These are phyloP conservation scores for Sorex araneus DNA, from an alignment of 2,113 vertebrate genomes.

Conservation along the genomic window DNA sequence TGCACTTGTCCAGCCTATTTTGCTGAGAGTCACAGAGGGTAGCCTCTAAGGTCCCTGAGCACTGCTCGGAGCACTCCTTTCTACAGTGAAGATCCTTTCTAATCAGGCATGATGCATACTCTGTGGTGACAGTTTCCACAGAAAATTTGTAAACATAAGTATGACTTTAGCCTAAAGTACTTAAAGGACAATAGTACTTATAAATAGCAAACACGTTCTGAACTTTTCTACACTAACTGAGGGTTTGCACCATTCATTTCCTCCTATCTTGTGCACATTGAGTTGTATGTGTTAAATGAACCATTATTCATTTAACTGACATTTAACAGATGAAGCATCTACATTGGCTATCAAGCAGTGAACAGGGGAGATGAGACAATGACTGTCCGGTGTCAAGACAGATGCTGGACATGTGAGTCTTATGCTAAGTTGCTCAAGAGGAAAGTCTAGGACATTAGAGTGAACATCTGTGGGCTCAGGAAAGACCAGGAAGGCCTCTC, in stretches of 20 bases:
- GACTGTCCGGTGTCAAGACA: background rate
- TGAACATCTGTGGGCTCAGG: background rate
- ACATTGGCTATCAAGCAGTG: background rate
- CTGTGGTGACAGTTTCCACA: background rate
- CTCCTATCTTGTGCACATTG: background rate
- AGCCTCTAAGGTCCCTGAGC: too few relatives aligned
- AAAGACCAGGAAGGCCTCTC: background rate
- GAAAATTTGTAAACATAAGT: background rate
- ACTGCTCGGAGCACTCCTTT: too few relatives aligned
- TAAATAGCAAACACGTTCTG: slow-evolving; percentile 3
- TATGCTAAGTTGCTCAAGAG: background rate
- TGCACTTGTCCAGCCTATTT: too few relatives aligned
- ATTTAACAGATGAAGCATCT: background rate
- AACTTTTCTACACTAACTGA: background rate
- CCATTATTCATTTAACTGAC: background rate
- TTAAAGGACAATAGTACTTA: background rate
- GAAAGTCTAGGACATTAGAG: background rate
- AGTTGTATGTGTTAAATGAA: background rate
- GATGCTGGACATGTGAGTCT: background rate
- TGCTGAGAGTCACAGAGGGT: too few relatives aligned
- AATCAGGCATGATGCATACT: background rate
- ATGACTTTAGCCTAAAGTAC: background rate
- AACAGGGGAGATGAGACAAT: background rate
- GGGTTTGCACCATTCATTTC: background rate
- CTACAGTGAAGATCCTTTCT: too few relatives aligned